phyloP scores from a whole-genome alignment of 2,888 invertebrate species.

The Iselma pallidipennis region DNA sequence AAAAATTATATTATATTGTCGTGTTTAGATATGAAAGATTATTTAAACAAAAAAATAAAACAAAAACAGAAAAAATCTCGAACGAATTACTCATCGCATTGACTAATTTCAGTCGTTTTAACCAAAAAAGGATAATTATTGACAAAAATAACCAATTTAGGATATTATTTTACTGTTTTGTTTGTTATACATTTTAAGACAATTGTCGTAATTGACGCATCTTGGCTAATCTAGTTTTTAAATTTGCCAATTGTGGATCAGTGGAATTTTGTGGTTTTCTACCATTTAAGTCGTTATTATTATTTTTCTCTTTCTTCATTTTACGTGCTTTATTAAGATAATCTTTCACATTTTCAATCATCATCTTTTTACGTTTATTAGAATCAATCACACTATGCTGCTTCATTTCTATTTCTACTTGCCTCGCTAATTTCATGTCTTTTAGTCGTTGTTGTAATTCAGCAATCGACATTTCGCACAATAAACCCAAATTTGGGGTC shows the following conservation, averaged over 20 bases:
- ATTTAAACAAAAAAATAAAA: neutral
- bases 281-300: too few species aligned
- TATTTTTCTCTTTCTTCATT: too few species aligned
- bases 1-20: neutral
- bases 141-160: neutral
- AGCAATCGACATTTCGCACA: conserved; percentile 69
- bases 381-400: conserved; percentile 55
- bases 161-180: neutral
- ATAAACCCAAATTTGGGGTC: conserved; percentile 61
- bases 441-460: conserved; percentile 63
- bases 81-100: too few species aligned
- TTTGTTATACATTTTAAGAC: too few species aligned
- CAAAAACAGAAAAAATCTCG: neutral
- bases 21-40: neutral
- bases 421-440: conserved; percentile 58
- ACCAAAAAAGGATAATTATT: neutral
- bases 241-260: too few species aligned
- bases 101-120: neutral
- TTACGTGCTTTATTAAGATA: too few species aligned
- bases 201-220: too few species aligned
- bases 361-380: conserved; percentile 56
- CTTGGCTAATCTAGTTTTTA: too few species aligned
- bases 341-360: conserved; percentile 58
- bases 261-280: too few species aligned
- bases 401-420: conserved; percentile 61